Conservation (phyloP, 2,888 invertebrate species). For the Xestia rhomboidea region DNA sequence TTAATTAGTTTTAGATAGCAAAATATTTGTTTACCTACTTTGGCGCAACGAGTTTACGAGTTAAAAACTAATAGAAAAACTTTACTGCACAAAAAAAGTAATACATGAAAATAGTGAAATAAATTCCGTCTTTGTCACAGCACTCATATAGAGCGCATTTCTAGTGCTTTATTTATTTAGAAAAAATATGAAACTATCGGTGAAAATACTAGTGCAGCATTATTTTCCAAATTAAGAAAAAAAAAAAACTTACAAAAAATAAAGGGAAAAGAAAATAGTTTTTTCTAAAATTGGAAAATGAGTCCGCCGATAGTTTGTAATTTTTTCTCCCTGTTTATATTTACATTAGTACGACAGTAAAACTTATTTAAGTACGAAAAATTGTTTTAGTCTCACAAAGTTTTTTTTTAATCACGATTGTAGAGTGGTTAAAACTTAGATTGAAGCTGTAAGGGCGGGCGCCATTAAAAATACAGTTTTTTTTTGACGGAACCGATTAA, state of each 20-base stretch:
- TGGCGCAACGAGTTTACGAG: background rate
- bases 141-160: constrained; percentile 44
- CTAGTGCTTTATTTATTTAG: constrained; percentile 54
- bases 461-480: constrained; percentile 9
- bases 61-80: background rate
- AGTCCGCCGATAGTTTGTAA: constrained; percentile 51
- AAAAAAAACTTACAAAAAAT: constrained; percentile 20
- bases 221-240: constrained; percentile 33
- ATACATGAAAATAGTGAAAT: constrained; percentile 35
- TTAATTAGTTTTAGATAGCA: background rate
- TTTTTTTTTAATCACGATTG: constrained; percentile 47
- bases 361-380: constrained; percentile 68
- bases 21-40: background rate
- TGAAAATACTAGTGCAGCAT: constrained; percentile 3
- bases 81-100: background rate
- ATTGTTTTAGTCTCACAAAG: constrained; percentile 62
- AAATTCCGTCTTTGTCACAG: constrained; percentile 42
- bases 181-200: constrained; percentile 58
- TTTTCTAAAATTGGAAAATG: constrained; percentile 22
- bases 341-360: constrained; percentile 77
- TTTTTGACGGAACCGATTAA: constrained; percentile 18
- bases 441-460: constrained; percentile 30
- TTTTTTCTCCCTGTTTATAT: constrained; percentile 66
- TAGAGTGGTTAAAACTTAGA: constrained; percentile 46
- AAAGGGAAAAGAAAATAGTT: background rate